Base-by-base conservation (phyloP, 2,797 vertebrate genomes). In the Xerus rutilus region DNA sequence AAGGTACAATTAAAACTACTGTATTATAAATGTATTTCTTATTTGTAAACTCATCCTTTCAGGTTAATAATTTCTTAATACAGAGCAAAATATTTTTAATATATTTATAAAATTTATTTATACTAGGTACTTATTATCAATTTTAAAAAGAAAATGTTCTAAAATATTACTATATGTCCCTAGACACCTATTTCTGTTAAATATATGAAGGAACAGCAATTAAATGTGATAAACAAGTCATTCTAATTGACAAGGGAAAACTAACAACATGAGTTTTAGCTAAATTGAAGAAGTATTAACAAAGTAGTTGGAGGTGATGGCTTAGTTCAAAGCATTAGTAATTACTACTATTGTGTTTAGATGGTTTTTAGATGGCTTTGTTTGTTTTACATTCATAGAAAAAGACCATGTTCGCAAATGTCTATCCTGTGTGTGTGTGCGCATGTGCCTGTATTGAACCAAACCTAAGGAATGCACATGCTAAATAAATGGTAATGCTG, bases 31-130 rank as follows among this genome's bases (percentile, higher is more conserved):
- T 47, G 64, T 25, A 25, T 96, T 92, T 69, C 74, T 90, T 85
- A 86, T 39, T 89, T 93, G 23, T 93, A 93, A 95, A 74, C 57
- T 35, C 39, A 77, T 77, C 77, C 17, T 73, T 93, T 20, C 17
- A 89, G 54, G 54, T 69, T 70, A 95, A 78, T 94, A 87, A 90
- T 83, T 92, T 94, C 70, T 85, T 86, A 2, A 4, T 92, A 21
- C 15, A 70, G 4, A 52, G 32, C 79, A 92, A 97, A 94, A 43
- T 49, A 81, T 86, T 69, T 92, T 54, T 89, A 86, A 64, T 52
- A 59, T 30, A 73, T 7, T 93, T 94, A 89, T 62, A 96, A 90
- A 95, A 15, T 72, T 93, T 81, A 30, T 87, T 96, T 92, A 79
- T n/a, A 28, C 18, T 32, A 65, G 20, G 13, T 69, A 67, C 20